phyloP scores from a whole-genome alignment of 2,113 vertebrate species.

The Picathartes gymnocephalus region DNA sequence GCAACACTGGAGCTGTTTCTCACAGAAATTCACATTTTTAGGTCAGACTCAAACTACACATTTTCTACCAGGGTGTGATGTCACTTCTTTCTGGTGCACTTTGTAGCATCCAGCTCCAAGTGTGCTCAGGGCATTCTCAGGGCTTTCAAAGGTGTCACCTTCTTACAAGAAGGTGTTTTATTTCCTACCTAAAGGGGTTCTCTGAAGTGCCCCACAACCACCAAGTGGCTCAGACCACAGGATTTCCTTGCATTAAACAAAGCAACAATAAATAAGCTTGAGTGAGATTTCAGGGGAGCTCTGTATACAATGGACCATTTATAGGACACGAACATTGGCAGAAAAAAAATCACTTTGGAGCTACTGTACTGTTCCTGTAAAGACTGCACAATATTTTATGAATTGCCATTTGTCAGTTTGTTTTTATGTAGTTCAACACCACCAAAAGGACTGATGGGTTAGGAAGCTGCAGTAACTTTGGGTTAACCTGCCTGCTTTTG shows the following conservation, averaged over 20 bases:
- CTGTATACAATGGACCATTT: not conserved
- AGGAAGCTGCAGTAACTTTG: not conserved
- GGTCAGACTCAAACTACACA: not conserved
- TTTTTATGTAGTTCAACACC: not conserved
- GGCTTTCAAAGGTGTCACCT: not conserved
- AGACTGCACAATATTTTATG: not conserved
- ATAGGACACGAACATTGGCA: not conserved
- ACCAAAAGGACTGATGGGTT: not conserved
- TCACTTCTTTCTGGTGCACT: not conserved
- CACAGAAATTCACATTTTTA: not conserved
- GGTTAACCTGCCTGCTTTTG: not conserved
- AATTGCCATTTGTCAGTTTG: conserved; percentile 23
- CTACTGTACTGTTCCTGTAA: not conserved
- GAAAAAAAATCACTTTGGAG: not conserved
- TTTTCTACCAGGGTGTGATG: not conserved
- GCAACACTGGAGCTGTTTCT: not conserved
- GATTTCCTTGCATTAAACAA: not conserved
- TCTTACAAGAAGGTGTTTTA: not conserved
- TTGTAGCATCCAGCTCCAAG: not conserved
- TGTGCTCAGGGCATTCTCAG: not conserved
- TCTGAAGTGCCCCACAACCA: not conserved
- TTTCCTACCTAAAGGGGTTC: not conserved
- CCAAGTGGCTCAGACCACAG: not conserved
- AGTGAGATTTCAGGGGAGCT: conserved; percentile 1
- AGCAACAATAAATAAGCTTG: conserved; percentile 11